Conservation (phyloP, 53 echinoderm and acorn worm species). For the Glandiceps talaboti region DNA sequence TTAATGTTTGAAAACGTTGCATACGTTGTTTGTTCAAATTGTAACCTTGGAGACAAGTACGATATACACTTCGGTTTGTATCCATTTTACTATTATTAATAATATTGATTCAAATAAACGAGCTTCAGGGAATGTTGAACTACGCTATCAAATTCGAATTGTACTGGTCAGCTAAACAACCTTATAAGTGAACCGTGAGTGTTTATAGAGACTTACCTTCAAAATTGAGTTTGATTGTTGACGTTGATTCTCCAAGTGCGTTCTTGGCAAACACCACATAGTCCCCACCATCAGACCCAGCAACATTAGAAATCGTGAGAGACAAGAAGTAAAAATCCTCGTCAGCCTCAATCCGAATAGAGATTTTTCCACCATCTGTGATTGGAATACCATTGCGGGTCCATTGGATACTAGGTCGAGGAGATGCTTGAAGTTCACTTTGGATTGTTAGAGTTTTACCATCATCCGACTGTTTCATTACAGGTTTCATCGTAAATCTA, state of each 20-base stretch:
- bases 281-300: conserved; percentile 81
- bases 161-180: too few relatives aligned
- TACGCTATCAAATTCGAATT: too few relatives aligned
- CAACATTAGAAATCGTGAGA: conserved; percentile 78
- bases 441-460: conserved; percentile 92
- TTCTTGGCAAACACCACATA: conserved; percentile 90
- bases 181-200: too few relatives aligned
- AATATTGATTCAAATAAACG: too few relatives aligned
- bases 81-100: too few relatives aligned
- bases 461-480: conserved; percentile 92
- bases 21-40: too few relatives aligned
- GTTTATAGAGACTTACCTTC: conserved; percentile 85
- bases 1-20: too few relatives aligned
- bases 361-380: background rate
- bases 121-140: too few relatives aligned
- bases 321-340: conserved; percentile 68
- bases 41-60: too few relatives aligned
- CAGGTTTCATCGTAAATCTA: conserved; percentile 97
- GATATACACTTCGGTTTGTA: too few relatives aligned
- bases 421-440: conserved; percentile 65
- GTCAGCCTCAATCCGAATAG: conserved; percentile 40
- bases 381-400: conserved; percentile 31
- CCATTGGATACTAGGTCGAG: conserved; percentile 77
- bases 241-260: conserved; percentile 80
- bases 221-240: conserved; percentile 98